phyloP scores from a whole-genome alignment of 2,797 vertebrate genomes.

The Sebastes alutus region DNA sequence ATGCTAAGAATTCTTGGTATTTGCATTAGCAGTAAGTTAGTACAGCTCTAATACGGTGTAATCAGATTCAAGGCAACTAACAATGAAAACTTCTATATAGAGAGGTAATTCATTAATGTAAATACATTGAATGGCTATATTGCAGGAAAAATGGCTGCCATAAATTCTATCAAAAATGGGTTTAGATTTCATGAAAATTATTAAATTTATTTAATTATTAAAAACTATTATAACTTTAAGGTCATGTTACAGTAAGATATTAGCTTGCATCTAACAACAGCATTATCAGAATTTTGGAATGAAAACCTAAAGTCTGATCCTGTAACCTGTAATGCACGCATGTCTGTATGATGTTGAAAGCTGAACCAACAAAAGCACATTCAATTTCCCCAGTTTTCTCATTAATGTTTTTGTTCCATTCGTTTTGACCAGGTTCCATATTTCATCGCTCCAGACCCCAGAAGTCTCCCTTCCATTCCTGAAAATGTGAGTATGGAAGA shows the following conservation, averaged over 20 bases:
- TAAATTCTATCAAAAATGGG: not conserved
- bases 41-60: not conserved
- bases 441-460: constrained; percentile 88
- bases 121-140: not conserved
- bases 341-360: not conserved
- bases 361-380: not conserved
- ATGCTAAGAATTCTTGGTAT: not conserved
- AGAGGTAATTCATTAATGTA: not conserved
- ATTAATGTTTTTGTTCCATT: not conserved
- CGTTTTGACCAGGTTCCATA: constrained; percentile 82
- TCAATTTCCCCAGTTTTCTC: not conserved
- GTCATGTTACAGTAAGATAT: not conserved
- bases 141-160: not conserved
- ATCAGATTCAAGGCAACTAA: not conserved
- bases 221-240: not conserved
- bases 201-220: too few relatives aligned
- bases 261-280: not conserved
- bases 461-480: constrained; percentile 89
- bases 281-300: constrained; percentile 43
- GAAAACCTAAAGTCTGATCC: constrained; percentile 21
- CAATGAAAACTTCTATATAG: not conserved
- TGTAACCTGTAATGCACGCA: not conserved
- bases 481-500: constrained; percentile 86
- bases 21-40: not conserved
- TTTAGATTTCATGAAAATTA: not conserved